Evolutionary conservation across 53 echinoderm and acorn worm species (phyloP).

Genomic region (Glandiceps talaboti): DNA sequence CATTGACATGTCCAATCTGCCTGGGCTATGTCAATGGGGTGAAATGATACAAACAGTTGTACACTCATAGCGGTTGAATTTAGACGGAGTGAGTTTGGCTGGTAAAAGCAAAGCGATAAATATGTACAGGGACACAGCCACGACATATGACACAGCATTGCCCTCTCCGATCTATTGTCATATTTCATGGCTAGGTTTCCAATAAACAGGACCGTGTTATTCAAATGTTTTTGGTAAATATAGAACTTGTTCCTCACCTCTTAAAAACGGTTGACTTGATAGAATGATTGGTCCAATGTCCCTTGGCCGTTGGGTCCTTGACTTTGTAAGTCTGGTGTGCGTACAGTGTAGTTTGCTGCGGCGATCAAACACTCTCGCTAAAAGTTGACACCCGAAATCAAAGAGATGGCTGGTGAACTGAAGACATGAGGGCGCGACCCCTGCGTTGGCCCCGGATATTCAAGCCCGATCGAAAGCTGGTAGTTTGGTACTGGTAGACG

Average conservation of each 20-base stretch:
- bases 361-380: background rate
- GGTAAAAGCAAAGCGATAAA: background rate
- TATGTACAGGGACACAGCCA: background rate
- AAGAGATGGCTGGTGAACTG: background rate
- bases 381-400: background rate
- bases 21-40: too few relatives aligned
- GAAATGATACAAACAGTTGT: too few relatives aligned
- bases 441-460: background rate
- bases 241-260: background rate
- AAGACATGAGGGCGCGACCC: background rate
- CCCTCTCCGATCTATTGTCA: background rate
- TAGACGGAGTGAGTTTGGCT: background rate
- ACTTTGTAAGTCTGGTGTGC: too few relatives aligned
- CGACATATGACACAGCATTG: background rate
- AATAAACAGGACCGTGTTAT: too few relatives aligned
- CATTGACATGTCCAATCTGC: too few relatives aligned
- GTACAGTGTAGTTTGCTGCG: background rate
- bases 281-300: too few relatives aligned
- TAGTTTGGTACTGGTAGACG: background rate
- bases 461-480: background rate
- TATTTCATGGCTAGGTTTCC: background rate
- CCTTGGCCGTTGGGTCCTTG: too few relatives aligned
- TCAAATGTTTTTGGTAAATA: background rate
- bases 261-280: background rate
- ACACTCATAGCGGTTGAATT: too few relatives aligned